Percentiles rank a stretch among this genome's conserved stretches.
Conservation (phyloP, 2,888 invertebrate genomes). For the Acanthococcus lagerstroemiae region DNA sequence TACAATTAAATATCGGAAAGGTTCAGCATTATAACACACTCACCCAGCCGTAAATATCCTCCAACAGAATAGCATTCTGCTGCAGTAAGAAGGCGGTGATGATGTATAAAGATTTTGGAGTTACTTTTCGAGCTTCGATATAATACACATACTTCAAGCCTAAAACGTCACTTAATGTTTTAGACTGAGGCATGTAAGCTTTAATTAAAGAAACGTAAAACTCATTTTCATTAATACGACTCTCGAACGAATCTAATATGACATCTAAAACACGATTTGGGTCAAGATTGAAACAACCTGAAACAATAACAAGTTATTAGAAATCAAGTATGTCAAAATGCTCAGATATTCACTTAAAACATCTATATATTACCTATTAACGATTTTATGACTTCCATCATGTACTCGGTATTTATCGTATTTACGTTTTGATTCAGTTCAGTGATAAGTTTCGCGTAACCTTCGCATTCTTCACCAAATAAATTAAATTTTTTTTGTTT, state of each 20-base stretch:
- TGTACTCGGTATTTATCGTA: conserved; percentile 52
- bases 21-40: too few relatives aligned
- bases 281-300: conserved; percentile 97
- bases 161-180: conserved; percentile 84
- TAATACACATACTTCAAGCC: conserved; percentile 78
- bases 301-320: too few relatives aligned
- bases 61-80: conserved; percentile 71
- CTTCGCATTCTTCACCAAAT: conserved; percentile 97
- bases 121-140: conserved; percentile 54
- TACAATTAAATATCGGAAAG: too few relatives aligned
- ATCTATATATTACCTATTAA: conserved; percentile 68
- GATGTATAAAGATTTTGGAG: conserved; percentile 75
- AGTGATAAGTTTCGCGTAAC: conserved; percentile 90
- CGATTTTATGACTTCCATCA: conserved; percentile 83
- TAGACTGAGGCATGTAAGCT: conserved; percentile 77
- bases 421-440: conserved; percentile 76
- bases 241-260: conserved; percentile 92
- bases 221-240: conserved; percentile 59
- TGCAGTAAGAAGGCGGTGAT: conserved; percentile 84
- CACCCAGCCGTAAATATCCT: conserved; percentile 85
- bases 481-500: conserved; percentile 99
- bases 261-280: conserved; percentile 95
- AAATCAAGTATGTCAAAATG: too few relatives aligned
- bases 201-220: conserved; percentile 78
- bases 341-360: not conserved